Evolutionary conservation across 1,140 invertebrate genomes (phyloP).

Genomic region (Drosophila lowei): DNA sequence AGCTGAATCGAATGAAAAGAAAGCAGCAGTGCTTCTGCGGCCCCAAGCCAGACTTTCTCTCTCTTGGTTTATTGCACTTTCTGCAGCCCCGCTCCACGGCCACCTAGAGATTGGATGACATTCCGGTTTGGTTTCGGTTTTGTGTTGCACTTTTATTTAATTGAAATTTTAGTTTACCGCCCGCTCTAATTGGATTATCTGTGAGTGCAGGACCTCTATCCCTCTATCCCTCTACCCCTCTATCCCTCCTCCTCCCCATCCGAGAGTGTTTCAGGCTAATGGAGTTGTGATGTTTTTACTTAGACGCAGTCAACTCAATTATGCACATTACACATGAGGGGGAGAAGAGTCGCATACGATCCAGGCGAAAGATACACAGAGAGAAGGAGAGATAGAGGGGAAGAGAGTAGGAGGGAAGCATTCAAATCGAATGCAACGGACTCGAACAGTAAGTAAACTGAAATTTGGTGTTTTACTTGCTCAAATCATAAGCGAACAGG

Average conservation of each 20-base stretch:
- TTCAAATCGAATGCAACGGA: neutral
- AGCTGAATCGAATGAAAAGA: too few relatives aligned
- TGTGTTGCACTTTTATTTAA: constrained; percentile 51
- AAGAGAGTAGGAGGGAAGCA: neutral
- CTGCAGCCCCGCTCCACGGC: constrained; percentile 14
- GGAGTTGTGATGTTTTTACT: constrained; percentile 68
- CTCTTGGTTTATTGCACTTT: neutral
- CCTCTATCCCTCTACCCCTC: too few relatives aligned
- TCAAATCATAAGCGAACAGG: neutral
- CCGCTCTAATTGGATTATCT: constrained; percentile 58
- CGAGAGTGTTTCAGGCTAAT: constrained; percentile 43
- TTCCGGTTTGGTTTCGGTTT: neutral
- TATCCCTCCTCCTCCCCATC: too few relatives aligned
- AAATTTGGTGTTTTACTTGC: neutral
- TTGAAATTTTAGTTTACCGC: constrained; percentile 61
- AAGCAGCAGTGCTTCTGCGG: too few relatives aligned
- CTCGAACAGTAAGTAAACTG: constrained; percentile 22
- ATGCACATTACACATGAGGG: constrained; percentile 55
- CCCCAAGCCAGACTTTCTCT: too few relatives aligned
- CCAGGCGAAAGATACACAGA: neutral
- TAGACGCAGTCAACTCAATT: constrained; percentile 59
- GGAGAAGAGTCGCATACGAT: neutral
- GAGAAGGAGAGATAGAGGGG: neutral
- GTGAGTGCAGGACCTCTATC: constrained; percentile 21
- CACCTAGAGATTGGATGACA: constrained; percentile 9